These are phyloP conservation scores for Platalea minor DNA, from an alignment of 2,797 vertebrate species.

Conservation along the genomic window DNA sequence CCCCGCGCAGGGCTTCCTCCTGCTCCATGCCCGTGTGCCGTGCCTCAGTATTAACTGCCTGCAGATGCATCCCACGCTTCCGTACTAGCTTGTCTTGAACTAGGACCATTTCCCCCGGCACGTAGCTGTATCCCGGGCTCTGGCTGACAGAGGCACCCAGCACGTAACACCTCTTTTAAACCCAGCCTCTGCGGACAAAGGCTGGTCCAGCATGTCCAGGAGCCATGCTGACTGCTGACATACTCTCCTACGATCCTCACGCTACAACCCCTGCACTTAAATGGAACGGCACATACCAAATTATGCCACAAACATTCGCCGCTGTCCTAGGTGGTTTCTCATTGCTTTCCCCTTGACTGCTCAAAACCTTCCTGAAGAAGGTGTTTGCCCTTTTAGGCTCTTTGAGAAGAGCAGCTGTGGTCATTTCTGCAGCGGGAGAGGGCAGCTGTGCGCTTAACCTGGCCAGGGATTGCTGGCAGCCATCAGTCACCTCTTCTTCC, in stretches of 20 bases:
- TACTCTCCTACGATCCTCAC: neutral
- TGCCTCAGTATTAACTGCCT: neutral
- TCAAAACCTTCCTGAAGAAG: neutral
- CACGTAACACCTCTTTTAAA: neutral
- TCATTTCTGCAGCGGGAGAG: neutral
- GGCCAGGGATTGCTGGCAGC: neutral
- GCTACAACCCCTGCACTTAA: neutral
- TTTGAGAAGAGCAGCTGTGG: neutral
- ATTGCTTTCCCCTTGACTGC: neutral
- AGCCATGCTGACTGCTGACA: neutral
- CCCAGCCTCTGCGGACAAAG: neutral
- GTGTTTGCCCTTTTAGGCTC: neutral
- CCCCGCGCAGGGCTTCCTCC: neutral
- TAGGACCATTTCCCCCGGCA: neutral
- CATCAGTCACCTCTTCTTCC: neutral
- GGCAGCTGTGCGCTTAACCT: neutral
- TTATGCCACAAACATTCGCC: neutral
- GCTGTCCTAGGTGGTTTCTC: neutral
- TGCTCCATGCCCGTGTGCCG: neutral
- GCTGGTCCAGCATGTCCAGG: neutral
- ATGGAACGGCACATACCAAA: neutral
- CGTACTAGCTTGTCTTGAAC: neutral
- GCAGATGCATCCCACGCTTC: neutral
- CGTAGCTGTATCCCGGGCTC: neutral
- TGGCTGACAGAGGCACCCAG: neutral